A percentile compares a stretch with the other conserved stretches of the same genome.
These are phyloP conservation scores for Aphelenchoides besseyi DNA, from an alignment of 1,140 invertebrate species.

Conservation along the genomic window DNA sequence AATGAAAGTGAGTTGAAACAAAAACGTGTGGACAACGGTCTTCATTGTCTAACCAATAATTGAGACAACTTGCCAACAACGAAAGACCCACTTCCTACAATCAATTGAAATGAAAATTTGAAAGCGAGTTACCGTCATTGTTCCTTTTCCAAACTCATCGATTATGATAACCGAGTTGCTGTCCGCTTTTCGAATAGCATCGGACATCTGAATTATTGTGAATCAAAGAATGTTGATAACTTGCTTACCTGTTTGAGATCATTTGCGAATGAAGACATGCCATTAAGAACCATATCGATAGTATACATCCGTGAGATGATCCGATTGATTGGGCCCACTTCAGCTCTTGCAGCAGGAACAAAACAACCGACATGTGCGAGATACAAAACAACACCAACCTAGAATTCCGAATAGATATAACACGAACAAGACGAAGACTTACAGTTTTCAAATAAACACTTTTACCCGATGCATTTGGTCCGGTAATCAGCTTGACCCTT, in stretches of 20 bases:
- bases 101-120: not conserved
- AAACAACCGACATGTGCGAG: slow-evolving; percentile 83
- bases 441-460: slow-evolving; percentile 84
- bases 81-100: slow-evolving; percentile 58
- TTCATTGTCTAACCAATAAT: slow-evolving; percentile 56
- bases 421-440: slow-evolving; percentile 15
- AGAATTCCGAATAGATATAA: slow-evolving; percentile 40
- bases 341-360: slow-evolving; percentile 76
- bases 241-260: slow-evolving; percentile 75
- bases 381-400: slow-evolving; percentile 73
- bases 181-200: slow-evolving; percentile 70
- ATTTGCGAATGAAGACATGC: slow-evolving; percentile 79
- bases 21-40: slow-evolving; percentile 55
- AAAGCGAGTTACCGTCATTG: slow-evolving; percentile 68
- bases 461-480: slow-evolving; percentile 86
- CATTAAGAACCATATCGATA: slow-evolving; percentile 74
- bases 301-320: slow-evolving; percentile 75
- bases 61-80: slow-evolving; percentile 50
- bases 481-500: slow-evolving; percentile 76
- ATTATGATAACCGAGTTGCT: slow-evolving; percentile 74
- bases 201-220: slow-evolving; percentile 69
- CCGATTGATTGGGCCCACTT: slow-evolving; percentile 71
- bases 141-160: slow-evolving; percentile 88
- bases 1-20: slow-evolving; percentile 54
- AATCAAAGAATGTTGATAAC: slow-evolving; percentile 20